Evolutionary conservation across 2,797 vertebrate species (phyloP).

Genomic region (Merluccius polli): DNA sequence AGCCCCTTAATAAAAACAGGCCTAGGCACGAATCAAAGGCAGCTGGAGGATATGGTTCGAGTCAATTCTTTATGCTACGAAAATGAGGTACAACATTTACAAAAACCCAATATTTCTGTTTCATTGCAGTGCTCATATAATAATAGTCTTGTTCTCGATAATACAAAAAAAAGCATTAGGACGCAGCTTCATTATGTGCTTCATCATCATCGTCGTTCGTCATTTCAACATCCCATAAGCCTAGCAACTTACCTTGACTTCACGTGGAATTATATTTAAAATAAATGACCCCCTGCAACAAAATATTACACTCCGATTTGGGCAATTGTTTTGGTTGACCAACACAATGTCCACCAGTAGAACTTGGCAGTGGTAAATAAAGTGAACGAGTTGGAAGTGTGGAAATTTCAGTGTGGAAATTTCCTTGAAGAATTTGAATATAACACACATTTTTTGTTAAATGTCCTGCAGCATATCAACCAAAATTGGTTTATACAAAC

Average conservation of each 20-base stretch:
- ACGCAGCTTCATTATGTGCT: not conserved
- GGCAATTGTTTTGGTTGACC: not conserved
- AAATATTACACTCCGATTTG: not conserved
- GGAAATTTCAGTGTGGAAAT: not conserved
- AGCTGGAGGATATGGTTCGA: not conserved
- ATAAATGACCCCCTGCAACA: not conserved
- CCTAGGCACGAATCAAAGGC: conserved; percentile 25
- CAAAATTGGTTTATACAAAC: not conserved
- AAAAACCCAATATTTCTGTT: conserved; percentile 23
- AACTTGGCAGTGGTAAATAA: conserved; percentile 1
- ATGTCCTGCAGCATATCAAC: not conserved
- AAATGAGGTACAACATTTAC: conserved; percentile 4
- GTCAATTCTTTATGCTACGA: conserved; percentile 21
- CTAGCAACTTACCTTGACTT: not conserved
- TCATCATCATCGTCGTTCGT: conserved; percentile 16
- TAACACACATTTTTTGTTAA: not conserved
- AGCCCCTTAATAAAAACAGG: conserved; percentile 45
- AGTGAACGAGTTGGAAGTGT: not conserved
- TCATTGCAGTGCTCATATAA: conserved; percentile 17
- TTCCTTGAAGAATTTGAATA: not conserved
- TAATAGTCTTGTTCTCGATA: conserved; percentile 31
- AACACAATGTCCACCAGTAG: not conserved
- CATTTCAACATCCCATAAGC: not conserved
- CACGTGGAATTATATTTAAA: not conserved
- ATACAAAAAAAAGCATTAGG: conserved; percentile 12